A percentile compares a stretch with the other conserved stretches of the same genome.
Conservation (phyloP, 2,113 vertebrate genomes). For the Thermophis baileyi region DNA sequence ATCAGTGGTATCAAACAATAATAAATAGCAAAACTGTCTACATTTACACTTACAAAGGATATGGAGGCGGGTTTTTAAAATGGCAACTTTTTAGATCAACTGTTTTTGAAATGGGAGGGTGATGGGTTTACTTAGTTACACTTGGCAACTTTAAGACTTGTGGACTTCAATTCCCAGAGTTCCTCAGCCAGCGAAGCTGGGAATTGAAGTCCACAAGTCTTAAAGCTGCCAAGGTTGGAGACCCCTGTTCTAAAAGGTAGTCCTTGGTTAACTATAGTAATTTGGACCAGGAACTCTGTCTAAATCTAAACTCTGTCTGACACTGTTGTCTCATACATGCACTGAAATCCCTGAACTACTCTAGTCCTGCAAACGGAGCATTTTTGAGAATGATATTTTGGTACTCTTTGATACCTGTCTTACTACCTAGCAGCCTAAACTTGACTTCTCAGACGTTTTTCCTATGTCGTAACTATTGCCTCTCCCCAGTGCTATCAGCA, state of each 20-base stretch:
- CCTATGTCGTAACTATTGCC: background rate
- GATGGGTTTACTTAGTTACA: background rate
- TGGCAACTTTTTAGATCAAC: background rate
- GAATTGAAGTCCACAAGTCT: no score
- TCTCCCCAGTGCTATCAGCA: background rate
- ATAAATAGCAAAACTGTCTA: background rate
- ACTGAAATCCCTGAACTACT: background rate
- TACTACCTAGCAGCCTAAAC: background rate
- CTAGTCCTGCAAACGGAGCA: background rate
- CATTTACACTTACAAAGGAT: background rate
- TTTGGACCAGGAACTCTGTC: no score
- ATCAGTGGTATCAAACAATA: background rate
- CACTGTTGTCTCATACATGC: background rate
- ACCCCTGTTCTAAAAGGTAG: no score
- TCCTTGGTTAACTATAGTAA: no score
- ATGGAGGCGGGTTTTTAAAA: background rate
- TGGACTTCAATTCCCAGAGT: no score
- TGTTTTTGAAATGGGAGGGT: background rate
- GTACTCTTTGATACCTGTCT: background rate
- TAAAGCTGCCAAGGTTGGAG: no score
- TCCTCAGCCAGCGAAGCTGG: no score
- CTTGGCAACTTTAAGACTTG: no score
- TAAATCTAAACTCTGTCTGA: background rate
- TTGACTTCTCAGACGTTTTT: background rate
- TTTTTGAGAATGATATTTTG: background rate